phyloP scores from a whole-genome alignment of 2,797 vertebrate genomes.

The Xyrichtys novacula region DNA sequence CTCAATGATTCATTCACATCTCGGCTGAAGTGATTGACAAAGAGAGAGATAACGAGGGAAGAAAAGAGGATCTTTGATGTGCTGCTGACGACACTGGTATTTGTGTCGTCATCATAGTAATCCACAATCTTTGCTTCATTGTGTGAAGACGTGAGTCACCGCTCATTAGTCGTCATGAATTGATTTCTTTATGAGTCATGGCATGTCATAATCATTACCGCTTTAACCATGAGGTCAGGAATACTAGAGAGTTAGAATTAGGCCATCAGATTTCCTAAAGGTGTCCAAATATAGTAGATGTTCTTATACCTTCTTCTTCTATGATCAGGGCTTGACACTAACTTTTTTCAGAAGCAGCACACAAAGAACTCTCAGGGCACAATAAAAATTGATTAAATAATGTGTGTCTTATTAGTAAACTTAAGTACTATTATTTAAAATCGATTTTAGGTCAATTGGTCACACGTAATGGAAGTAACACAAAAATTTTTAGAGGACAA shows the following conservation, averaged over 20 bases:
- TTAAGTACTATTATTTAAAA: too few species aligned
- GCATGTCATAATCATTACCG: background rate
- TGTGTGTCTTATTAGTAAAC: too few species aligned
- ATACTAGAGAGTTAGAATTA: background rate
- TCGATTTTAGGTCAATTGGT: too few species aligned
- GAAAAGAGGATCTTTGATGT: background rate
- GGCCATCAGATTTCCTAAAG: background rate
- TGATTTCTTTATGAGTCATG: background rate
- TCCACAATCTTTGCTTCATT: background rate
- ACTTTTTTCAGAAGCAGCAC: too few species aligned
- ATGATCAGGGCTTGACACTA: too few species aligned
- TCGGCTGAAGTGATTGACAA: constrained; percentile 13
- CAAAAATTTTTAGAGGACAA: too few species aligned
- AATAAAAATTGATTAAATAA: too few species aligned
- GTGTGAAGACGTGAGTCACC: background rate
- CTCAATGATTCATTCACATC: constrained; percentile 73
- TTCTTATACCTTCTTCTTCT: background rate
- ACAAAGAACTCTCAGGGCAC: too few species aligned
- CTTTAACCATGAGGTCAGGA: background rate
- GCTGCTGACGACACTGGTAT: constrained; percentile 10
- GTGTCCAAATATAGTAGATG: background rate
- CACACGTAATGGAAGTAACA: too few species aligned
- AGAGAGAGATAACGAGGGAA: background rate
- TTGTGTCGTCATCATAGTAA: background rate
- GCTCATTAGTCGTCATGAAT: background rate